Conservation (phyloP, 1,140 invertebrate species). For the Drosophila sturtevanti region DNA sequence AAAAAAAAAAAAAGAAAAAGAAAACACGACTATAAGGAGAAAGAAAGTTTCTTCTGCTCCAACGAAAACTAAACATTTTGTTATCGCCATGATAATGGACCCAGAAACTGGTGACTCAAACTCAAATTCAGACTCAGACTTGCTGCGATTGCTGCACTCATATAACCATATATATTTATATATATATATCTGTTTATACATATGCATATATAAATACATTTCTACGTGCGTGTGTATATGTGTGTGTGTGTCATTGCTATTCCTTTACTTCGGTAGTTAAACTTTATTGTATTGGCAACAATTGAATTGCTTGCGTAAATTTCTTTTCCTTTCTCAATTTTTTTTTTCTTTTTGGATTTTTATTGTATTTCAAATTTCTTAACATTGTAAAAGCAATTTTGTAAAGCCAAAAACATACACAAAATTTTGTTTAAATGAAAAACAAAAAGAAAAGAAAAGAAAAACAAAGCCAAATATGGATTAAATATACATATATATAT, state of each 20-base stretch:
- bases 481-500: background rate
- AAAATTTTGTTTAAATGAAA: background rate
- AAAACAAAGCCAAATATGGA: no score
- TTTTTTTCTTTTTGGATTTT: background rate
- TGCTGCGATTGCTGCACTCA: constrained; percentile 1
- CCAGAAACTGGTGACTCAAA: constrained; percentile 18
- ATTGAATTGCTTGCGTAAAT: constrained; percentile 44
- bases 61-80: constrained; percentile 79
- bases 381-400: background rate
- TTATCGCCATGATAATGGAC: constrained; percentile 76
- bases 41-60: constrained; percentile 47
- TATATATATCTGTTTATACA: background rate
- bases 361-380: background rate
- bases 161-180: constrained; percentile 6
- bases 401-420: background rate
- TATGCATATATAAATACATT: constrained; percentile 3
- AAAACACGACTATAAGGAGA: constrained; percentile 24
- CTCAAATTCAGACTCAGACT: constrained; percentile 3
- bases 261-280: constrained; percentile 27
- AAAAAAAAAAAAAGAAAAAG: background rate
- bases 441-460: no score
- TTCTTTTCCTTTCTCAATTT: constrained; percentile 34
- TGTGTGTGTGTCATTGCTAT: background rate
- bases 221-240: background rate
- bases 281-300: constrained; percentile 49